Evolutionary conservation across 2,113 vertebrate genomes (phyloP).

Genomic region (Hemichromis elongatus): DNA sequence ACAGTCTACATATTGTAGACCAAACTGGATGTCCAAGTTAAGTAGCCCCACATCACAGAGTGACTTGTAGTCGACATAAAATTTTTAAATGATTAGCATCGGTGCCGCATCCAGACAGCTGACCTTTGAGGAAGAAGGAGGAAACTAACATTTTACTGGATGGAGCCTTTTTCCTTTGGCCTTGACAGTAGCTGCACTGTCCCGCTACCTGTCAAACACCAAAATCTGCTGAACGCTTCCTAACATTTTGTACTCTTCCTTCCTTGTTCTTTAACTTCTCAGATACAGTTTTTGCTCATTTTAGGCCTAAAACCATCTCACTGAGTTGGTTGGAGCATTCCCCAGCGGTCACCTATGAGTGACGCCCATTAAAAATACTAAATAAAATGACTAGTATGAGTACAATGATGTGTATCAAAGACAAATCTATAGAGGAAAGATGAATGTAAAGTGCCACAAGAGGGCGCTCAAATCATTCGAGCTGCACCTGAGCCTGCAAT

Average conservation of each 20-base stretch:
- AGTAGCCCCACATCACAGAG: background rate
- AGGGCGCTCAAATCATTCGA: constrained; percentile 38
- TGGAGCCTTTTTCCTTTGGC: background rate
- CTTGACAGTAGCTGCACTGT: background rate
- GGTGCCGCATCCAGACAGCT: background rate
- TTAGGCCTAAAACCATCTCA: background rate
- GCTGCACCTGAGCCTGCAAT: background rate
- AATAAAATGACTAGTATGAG: background rate
- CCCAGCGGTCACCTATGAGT: background rate
- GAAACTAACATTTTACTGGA: background rate
- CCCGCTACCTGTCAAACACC: background rate
- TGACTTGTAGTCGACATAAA: background rate
- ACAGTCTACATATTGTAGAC: background rate
- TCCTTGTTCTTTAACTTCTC: background rate
- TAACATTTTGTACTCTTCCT: background rate
- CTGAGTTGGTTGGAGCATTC: background rate
- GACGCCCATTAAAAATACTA: background rate
- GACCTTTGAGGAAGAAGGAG: background rate
- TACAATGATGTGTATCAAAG: background rate
- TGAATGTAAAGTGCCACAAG: constrained; percentile 34
- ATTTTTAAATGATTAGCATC: background rate
- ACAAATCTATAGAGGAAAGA: background rate
- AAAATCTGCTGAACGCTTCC: background rate
- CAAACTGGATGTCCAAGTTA: background rate
- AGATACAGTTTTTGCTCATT: background rate